phyloP scores from a whole-genome alignment of 1,140 invertebrate species.

The Bombus difficillimus region DNA sequence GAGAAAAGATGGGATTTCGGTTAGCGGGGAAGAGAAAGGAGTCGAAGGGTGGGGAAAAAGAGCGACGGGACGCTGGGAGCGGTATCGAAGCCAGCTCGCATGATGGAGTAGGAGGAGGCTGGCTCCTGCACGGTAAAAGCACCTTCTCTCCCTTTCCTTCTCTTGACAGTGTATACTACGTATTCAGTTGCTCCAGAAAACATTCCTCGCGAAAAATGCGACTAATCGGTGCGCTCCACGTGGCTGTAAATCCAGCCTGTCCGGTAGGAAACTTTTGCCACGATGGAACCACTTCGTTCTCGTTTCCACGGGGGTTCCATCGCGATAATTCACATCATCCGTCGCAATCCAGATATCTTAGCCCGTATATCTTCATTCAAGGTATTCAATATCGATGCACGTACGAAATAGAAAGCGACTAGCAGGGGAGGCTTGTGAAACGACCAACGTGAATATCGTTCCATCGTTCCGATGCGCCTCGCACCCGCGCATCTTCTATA shows the following conservation, averaged over 20 bases:
- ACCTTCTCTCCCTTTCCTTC: neutral
- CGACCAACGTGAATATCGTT: neutral
- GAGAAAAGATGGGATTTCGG: slow-evolving; percentile 41
- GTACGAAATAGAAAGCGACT: neutral
- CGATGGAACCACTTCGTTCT: slow-evolving; percentile 9
- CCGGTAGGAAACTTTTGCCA: neutral
- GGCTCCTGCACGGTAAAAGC: slow-evolving; percentile 27
- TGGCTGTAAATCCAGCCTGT: slow-evolving; percentile 1
- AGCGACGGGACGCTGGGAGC: neutral
- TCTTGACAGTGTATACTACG: neutral
- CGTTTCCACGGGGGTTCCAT: neutral
- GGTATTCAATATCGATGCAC: slow-evolving; percentile 11
- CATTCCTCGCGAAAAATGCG: neutral
- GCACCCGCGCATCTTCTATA: neutral
- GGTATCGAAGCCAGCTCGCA: neutral
- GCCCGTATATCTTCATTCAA: neutral
- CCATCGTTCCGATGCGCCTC: neutral
- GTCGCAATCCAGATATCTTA: neutral
- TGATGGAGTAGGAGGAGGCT: slow-evolving; percentile 1
- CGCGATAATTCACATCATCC: slow-evolving; percentile 3
- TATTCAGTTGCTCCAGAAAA: neutral
- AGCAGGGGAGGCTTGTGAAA: neutral
- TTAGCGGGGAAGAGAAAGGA: slow-evolving; percentile 35
- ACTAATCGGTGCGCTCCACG: slow-evolving; percentile 10
- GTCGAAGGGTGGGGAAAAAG: neutral